A percentile compares a stretch with the other conserved stretches of the same genome.
Evolutionary conservation across 1,140 invertebrate species (phyloP).

Genomic region (Druon quercuslanigerum): DNA sequence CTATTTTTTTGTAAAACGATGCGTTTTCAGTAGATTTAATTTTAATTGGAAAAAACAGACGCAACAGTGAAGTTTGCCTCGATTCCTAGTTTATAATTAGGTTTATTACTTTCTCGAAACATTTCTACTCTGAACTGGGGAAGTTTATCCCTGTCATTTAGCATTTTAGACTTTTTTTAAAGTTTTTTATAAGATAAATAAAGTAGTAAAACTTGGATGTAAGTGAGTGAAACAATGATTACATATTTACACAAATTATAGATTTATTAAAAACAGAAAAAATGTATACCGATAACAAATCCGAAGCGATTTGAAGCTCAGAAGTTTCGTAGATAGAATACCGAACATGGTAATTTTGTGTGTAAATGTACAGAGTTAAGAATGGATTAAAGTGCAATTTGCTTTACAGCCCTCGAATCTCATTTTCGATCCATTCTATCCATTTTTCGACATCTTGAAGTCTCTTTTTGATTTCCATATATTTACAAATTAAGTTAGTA

Average conservation of each 20-base stretch:
- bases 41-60: too few relatives aligned
- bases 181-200: too few relatives aligned
- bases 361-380: conserved; percentile 43
- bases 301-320: conserved; percentile 1
- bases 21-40: too few relatives aligned
- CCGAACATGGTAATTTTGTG: conserved; percentile 24
- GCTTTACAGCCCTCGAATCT: conserved; percentile 43
- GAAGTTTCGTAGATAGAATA: background rate
- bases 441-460: background rate
- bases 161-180: too few relatives aligned
- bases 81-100: too few relatives aligned
- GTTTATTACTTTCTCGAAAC: too few relatives aligned
- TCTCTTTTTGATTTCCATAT: background rate
- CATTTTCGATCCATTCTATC: background rate
- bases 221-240: background rate
- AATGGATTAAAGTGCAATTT: conserved; percentile 54
- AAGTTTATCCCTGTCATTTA: too few relatives aligned
- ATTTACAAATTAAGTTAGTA: conserved; percentile 19
- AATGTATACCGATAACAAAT: conserved; percentile 19
- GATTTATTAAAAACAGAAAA: conserved; percentile 24
- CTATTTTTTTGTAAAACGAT: too few relatives aligned
- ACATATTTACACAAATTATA: conserved; percentile 22
- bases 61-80: too few relatives aligned
- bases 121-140: too few relatives aligned
- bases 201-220: background rate